Conservation (phyloP, 1,140 invertebrate species). For the Papilio glaucus region DNA sequence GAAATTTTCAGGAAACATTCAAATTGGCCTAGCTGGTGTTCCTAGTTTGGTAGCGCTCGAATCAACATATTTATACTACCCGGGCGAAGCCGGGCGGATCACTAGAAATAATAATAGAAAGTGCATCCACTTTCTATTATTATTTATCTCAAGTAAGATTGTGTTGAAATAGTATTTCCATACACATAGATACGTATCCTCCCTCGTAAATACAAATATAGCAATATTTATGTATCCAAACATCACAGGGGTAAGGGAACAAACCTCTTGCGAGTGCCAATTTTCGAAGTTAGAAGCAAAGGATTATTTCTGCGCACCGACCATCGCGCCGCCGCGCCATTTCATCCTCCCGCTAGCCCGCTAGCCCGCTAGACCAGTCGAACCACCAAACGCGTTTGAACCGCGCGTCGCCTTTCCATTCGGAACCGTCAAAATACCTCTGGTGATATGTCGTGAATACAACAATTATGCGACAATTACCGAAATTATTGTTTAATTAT, state of each 20-base stretch:
- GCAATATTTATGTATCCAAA: not conserved
- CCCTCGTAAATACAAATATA: no score
- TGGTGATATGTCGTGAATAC: not conserved
- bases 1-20: no score
- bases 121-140: no score
- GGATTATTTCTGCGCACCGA: conserved; percentile 73
- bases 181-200: not conserved
- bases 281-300: conserved; percentile 66
- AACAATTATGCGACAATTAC: not conserved
- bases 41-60: no score
- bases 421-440: not conserved
- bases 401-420: conserved; percentile 44
- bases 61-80: no score
- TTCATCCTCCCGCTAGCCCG: conserved; percentile 49
- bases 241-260: conserved; percentile 44
- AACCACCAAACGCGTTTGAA: conserved; percentile 54
- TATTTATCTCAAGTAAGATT: no score
- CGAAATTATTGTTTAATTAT: conserved; percentile 13
- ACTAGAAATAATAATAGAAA: no score
- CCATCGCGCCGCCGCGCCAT: conserved; percentile 53
- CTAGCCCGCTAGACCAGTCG: conserved; percentile 52
- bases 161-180: no score
- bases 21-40: no score
- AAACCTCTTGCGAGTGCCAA: conserved; percentile 63
- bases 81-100: no score